These are phyloP conservation scores for Sparidentex hasta DNA, from an alignment of 2,797 vertebrate genomes.

Conservation along the genomic window DNA sequence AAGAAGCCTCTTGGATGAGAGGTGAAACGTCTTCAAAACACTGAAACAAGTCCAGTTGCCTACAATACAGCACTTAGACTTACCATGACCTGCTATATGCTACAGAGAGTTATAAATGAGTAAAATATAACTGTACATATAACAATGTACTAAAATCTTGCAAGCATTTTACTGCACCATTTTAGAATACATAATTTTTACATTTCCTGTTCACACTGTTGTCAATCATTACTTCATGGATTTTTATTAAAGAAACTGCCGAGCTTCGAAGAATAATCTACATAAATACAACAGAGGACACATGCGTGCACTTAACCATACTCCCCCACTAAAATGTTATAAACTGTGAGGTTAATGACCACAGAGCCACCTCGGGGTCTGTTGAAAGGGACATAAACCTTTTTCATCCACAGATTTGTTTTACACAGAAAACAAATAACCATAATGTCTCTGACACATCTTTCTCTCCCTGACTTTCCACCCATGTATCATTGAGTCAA, in stretches of 20 bases:
- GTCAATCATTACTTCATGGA: background rate
- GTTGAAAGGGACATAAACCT: slow-evolving; percentile 8
- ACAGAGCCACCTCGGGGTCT: slow-evolving; percentile 1
- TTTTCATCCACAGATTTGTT: slow-evolving; percentile 6
- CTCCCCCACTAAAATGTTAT: background rate
- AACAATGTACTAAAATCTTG: background rate
- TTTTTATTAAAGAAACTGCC: background rate
- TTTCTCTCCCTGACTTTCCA: background rate
- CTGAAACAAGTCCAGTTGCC: too few species aligned
- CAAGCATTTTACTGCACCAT: background rate
- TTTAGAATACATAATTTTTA: background rate
- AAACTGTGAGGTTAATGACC: slow-evolving; percentile 21
- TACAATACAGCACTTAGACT: too few species aligned
- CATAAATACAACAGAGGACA: slow-evolving; percentile 4
- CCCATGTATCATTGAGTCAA: background rate
- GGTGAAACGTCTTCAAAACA: too few species aligned
- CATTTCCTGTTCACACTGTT: background rate
- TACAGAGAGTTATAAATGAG: background rate
- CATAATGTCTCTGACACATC: background rate
- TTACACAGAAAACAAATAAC: slow-evolving; percentile 1
- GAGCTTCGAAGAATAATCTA: slow-evolving; percentile 1
- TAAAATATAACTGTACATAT: background rate
- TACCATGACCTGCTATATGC: background rate
- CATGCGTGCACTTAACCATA: background rate
- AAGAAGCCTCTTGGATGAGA: too few species aligned